These are phyloP conservation scores for Synergus umbraculus DNA, from an alignment of 2,888 invertebrate genomes.

Conservation along the genomic window DNA sequence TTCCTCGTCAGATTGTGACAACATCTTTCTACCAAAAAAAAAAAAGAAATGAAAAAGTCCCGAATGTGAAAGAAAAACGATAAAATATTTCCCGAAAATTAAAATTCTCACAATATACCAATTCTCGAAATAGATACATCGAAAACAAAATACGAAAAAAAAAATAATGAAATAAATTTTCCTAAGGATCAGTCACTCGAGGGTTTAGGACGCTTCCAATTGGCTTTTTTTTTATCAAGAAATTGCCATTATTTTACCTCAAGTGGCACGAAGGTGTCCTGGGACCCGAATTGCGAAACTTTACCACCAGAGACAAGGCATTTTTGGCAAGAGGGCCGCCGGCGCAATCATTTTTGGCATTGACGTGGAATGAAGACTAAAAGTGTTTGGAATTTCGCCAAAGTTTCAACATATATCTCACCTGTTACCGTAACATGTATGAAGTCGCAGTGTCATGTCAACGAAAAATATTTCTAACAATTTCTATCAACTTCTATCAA, in stretches of 20 bases:
- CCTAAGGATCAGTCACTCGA: not conserved
- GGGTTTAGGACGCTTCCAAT: not conserved
- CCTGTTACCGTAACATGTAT: conserved; percentile 55
- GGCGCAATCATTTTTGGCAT: conserved; percentile 66
- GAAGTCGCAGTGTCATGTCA: conserved; percentile 43
- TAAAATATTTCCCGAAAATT: too few species aligned
- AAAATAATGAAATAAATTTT: too few species aligned
- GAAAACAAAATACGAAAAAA: too few species aligned
- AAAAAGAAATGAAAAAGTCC: too few species aligned
- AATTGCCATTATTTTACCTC: not conserved
- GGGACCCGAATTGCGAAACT: conserved; percentile 10
- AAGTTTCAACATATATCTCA: conserved; percentile 50
- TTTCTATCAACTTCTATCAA: not conserved
- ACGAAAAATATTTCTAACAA: not conserved
- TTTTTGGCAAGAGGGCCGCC: conserved; percentile 57
- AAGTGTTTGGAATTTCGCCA: conserved; percentile 52
- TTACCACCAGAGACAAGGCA: conserved; percentile 30
- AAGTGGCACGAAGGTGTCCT: not conserved
- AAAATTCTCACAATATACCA: too few species aligned
- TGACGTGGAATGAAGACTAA: conserved; percentile 44
- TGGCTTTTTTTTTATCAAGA: not conserved
- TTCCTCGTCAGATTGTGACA: too few species aligned
- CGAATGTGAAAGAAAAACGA: too few species aligned
- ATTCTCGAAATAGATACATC: too few species aligned
- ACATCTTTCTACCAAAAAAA: too few species aligned